Conservation (phyloP, 2,888 invertebrate genomes). For the Megastigmus dorsalis region DNA sequence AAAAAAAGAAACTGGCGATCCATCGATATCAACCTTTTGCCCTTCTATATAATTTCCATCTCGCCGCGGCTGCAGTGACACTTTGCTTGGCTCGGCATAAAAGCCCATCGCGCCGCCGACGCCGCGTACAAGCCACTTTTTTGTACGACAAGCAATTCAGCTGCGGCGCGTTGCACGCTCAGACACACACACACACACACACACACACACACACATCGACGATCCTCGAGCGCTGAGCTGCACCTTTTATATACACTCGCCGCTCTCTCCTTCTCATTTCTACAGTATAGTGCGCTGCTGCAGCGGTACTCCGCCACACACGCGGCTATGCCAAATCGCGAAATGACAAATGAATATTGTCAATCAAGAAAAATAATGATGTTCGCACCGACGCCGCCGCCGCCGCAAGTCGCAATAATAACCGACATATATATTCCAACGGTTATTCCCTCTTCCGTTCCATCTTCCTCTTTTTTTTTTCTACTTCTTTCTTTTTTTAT, state of each 20-base stretch:
- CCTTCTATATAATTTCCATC: too few species aligned
- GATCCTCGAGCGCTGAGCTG: background rate
- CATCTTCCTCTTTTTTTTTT: background rate
- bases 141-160: background rate
- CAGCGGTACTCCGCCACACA: constrained; percentile 38
- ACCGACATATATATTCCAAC: constrained; percentile 29
- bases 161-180: background rate
- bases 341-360: constrained; percentile 50
- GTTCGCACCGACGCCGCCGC: constrained; percentile 34
- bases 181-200: too few species aligned
- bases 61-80: too few species aligned
- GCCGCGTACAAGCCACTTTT: background rate
- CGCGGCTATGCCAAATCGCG: constrained; percentile 28
- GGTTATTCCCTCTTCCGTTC: background rate
- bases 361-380: constrained; percentile 52
- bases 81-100: too few species aligned
- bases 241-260: constrained; percentile 34
- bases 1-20: too few species aligned
- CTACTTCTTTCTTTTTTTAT: background rate
- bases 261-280: background rate
- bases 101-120: too few species aligned
- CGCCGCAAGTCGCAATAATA: constrained; percentile 52
- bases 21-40: too few species aligned
- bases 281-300: constrained; percentile 3
- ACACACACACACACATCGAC: too few species aligned